Conservation (phyloP, 2,888 invertebrate species). For the Lapara coniferarum region DNA sequence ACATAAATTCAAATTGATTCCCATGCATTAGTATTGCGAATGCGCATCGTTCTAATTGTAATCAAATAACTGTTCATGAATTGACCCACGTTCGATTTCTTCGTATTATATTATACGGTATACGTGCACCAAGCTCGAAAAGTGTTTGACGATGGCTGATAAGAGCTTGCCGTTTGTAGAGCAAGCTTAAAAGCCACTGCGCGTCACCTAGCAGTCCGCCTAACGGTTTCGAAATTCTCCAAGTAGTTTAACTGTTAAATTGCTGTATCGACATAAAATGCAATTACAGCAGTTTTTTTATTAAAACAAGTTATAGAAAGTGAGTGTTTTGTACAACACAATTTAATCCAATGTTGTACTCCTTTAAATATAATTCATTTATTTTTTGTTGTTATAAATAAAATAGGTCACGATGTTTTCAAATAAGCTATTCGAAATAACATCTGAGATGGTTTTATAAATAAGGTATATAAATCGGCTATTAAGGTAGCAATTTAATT, state of each 20-base stretch:
- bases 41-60: conserved; percentile 6
- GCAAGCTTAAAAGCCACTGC: conserved; percentile 39
- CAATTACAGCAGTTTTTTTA: conserved; percentile 11
- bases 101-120: conserved; percentile 27
- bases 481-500: too few relatives aligned
- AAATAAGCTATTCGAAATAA: neutral
- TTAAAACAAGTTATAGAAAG: conserved; percentile 3
- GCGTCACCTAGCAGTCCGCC: conserved; percentile 34
- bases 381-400: neutral
- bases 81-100: conserved; percentile 20
- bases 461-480: too few relatives aligned
- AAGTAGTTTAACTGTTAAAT: conserved; percentile 29
- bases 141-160: conserved; percentile 22
- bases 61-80: conserved; percentile 4
- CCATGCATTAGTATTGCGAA: neutral
- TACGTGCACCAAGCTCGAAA: conserved; percentile 35
- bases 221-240: conserved; percentile 65
- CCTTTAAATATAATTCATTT: neutral
- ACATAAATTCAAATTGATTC: neutral
- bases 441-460: too few relatives aligned
- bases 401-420: neutral
- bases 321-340: neutral
- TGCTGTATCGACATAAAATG: conserved; percentile 23
- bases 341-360: neutral
- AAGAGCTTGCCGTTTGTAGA: conserved; percentile 34